Percentiles rank a stretch among this genome's conserved stretches.
These are phyloP conservation scores for Channa striata DNA, from an alignment of 2,797 vertebrate genomes.

Conservation along the genomic window DNA sequence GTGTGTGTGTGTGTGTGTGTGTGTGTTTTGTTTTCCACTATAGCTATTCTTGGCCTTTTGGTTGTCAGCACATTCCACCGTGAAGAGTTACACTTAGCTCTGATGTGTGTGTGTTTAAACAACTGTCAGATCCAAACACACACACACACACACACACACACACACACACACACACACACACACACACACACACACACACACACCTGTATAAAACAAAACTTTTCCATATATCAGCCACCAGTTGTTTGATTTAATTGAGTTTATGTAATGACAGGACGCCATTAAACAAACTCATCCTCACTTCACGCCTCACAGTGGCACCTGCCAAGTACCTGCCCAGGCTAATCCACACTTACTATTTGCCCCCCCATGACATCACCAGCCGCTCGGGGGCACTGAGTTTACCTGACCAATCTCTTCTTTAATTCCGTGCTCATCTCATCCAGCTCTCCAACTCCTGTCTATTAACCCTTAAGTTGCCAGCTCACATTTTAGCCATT, in stretches of 20 bases:
- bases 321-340: slow-evolving; percentile 39
- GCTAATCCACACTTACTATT: slow-evolving; percentile 60
- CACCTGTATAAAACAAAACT: slow-evolving; percentile 10
- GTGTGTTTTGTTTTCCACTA: slow-evolving; percentile 70
- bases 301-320: slow-evolving; percentile 42
- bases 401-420: slow-evolving; percentile 16
- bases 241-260: slow-evolving; percentile 31
- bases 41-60: slow-evolving; percentile 77
- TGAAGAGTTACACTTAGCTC: slow-evolving; percentile 76
- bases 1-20: slow-evolving; percentile 51
- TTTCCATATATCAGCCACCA: background rate
- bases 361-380: slow-evolving; percentile 42
- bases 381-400: slow-evolving; percentile 7
- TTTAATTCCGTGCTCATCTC: slow-evolving; percentile 28
- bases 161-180: slow-evolving; percentile 44
- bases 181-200: slow-evolving; percentile 38
- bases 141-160: slow-evolving; percentile 27
- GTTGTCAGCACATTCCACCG: slow-evolving; percentile 80
- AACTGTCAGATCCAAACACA: slow-evolving; percentile 41
- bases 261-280: slow-evolving; percentile 37
- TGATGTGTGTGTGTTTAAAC: slow-evolving; percentile 59
- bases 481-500: background rate
- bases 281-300: slow-evolving; percentile 22
- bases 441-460: slow-evolving; percentile 9
- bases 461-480: slow-evolving; percentile 6